These are phyloP conservation scores for Uloborus plumipes DNA, from an alignment of 2,888 invertebrate species.

Conservation along the genomic window DNA sequence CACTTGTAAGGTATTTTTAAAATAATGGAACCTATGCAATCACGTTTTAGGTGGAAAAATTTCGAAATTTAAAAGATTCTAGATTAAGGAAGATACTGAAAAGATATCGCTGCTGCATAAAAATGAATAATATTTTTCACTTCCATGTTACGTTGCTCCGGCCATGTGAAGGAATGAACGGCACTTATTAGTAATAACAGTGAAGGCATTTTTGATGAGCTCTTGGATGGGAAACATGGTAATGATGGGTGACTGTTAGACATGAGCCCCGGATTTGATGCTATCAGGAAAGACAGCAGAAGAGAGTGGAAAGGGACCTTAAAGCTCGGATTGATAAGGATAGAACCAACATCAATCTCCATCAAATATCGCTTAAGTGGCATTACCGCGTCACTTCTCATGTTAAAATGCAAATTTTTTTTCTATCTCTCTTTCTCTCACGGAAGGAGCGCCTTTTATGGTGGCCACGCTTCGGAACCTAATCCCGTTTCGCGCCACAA, in stretches of 20 bases:
- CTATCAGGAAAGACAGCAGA: not conserved
- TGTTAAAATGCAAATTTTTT: not conserved
- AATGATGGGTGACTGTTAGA: not conserved
- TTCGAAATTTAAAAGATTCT: no score
- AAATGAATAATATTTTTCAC: no score
- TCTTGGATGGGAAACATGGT: not conserved
- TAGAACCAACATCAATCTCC: conserved; percentile 4
- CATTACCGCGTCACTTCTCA: conserved; percentile 6
- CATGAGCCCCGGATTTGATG: conserved; percentile 3
- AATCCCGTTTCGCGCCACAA: no score
- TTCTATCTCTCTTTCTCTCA: not conserved
- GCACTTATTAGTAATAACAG: no score
- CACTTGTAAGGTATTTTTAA: no score
- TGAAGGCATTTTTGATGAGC: conserved; percentile 5
- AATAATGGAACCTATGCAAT: no score
- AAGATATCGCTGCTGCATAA: no score
- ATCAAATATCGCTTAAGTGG: conserved; percentile 11
- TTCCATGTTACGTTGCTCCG: no score
- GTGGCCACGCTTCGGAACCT: no score
- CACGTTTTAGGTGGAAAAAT: no score
- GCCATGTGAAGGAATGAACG: no score
- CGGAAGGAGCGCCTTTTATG: not conserved
- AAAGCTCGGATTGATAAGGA: not conserved
- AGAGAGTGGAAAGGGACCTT: not conserved
- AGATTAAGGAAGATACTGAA: no score